Base-by-base conservation (phyloP, 2,888 invertebrate species). In the Meandrusa payeni region DNA sequence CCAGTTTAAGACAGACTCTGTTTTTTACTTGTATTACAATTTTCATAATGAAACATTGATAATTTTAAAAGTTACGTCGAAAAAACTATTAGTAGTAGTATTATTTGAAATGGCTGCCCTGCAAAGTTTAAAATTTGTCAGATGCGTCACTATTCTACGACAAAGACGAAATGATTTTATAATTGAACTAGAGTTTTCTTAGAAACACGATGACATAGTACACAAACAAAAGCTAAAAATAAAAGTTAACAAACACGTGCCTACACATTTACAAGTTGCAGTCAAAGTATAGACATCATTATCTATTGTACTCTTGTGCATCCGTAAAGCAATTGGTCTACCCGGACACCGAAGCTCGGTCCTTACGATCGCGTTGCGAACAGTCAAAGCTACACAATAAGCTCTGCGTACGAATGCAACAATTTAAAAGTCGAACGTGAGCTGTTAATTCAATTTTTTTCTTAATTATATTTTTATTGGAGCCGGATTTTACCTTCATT, bases 291-390 rank as follows among this genome's bases (percentile, higher is more conserved):
- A 37, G 34, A 40, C 41, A 31, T 44, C 38, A 46, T 44, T 47
- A 47, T 20, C 40, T 12, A 5, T 22, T 4, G 22, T 26, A 20
- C 24, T 9, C 13, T 24, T 38, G 41, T 28, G 22, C 40, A 37
- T 43, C 15, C 53, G 47, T 44, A 42, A 51, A 59, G 57, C 52
- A 57, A 57, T 57, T 59, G 34, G 29, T 36, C 54, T 53, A 31
- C 26, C 55, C 49, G 47, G 49, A 60, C 50, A 57, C 59, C 59
- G 57, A 62, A 62, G 51, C 44, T 44, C 45, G 53, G 53, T 57
- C 65, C 55, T 52, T 50, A 64, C 57, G 55, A 55, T 53, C 50
- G 48, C 54, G 53, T 29, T 10, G 28, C 38, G 9, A 29, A 23
- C 17, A 50, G 47, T 56, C 43, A 37, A 49, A 50, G 28, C 23